These are phyloP conservation scores for Drosophila punjabiensis DNA, from an alignment of 1,140 invertebrate genomes.

Conservation along the genomic window DNA sequence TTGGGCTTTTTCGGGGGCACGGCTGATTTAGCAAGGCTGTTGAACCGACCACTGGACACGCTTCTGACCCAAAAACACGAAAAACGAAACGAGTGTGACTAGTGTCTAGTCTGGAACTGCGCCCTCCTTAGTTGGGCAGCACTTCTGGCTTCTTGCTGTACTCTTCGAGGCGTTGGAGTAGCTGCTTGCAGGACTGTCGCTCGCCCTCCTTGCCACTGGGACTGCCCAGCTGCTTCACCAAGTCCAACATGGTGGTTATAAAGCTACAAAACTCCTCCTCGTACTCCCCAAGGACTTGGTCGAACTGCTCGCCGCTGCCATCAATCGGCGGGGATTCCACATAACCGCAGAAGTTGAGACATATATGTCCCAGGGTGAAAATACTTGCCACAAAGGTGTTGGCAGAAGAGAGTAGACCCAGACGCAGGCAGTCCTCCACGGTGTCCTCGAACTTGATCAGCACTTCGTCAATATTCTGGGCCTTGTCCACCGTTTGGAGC, in stretches of 20 bases:
- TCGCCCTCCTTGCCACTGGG: conserved; percentile 11
- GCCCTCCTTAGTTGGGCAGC: background rate
- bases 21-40: conserved; percentile 28
- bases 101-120: background rate
- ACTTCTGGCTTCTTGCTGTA: background rate
- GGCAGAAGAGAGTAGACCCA: conserved; percentile 37
- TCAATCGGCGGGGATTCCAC: conserved; percentile 13
- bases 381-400: conserved; percentile 50
- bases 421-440: conserved; percentile 27
- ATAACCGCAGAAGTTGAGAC: conserved; percentile 57
- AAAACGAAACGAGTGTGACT: conserved; percentile 1
- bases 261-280: conserved; percentile 50
- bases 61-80: conserved; percentile 1
- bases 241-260: conserved; percentile 36
- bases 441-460: conserved; percentile 28
- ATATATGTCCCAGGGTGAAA: conserved; percentile 58
- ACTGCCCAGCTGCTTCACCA: conserved; percentile 40
- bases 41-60: background rate
- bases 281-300: conserved; percentile 22
- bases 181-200: conserved; percentile 35
- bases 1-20: background rate
- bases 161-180: conserved; percentile 46
- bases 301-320: conserved; percentile 1
- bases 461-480: conserved; percentile 50
- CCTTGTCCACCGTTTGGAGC: conserved; percentile 3